These are phyloP conservation scores for Taphrorychus bicolor DNA, from an alignment of 2,888 invertebrate genomes.

Conservation along the genomic window DNA sequence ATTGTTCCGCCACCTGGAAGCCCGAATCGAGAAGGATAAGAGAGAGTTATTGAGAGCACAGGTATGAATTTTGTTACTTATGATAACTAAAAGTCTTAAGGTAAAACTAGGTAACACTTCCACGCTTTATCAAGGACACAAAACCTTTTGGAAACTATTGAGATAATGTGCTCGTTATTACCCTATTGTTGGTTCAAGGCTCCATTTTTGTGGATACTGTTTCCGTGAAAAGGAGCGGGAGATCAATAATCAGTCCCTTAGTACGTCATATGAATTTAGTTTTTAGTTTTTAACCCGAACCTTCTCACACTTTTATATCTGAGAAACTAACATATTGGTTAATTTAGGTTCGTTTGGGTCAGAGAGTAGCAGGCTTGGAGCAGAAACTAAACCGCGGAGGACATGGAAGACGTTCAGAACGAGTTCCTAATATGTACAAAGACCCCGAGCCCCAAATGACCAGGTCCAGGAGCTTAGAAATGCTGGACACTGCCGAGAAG, in stretches of 20 bases:
- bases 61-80: conserved; percentile 56
- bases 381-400: conserved; percentile 73
- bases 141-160: too few species aligned
- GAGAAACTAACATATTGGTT: too few species aligned
- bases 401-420: conserved; percentile 66
- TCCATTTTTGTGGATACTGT: too few species aligned
- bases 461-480: conserved; percentile 75
- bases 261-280: too few species aligned
- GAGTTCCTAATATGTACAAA: conserved; percentile 63
- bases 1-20: conserved; percentile 87
- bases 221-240: too few species aligned
- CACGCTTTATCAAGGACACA: too few species aligned
- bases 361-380: conserved; percentile 80
- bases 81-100: too few species aligned
- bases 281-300: neutral
- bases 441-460: conserved; percentile 67
- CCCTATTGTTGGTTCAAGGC: too few species aligned
- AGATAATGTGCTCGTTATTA: too few species aligned
- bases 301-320: too few species aligned
- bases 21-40: conserved; percentile 80
- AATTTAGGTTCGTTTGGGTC: conserved; percentile 67
- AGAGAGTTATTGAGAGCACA: conserved; percentile 82
- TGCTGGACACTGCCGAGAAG: conserved; percentile 63
- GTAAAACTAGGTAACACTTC: too few species aligned
- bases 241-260: too few species aligned